Conservation (phyloP, 2,797 vertebrate species). For the Meriones psammophilus region DNA sequence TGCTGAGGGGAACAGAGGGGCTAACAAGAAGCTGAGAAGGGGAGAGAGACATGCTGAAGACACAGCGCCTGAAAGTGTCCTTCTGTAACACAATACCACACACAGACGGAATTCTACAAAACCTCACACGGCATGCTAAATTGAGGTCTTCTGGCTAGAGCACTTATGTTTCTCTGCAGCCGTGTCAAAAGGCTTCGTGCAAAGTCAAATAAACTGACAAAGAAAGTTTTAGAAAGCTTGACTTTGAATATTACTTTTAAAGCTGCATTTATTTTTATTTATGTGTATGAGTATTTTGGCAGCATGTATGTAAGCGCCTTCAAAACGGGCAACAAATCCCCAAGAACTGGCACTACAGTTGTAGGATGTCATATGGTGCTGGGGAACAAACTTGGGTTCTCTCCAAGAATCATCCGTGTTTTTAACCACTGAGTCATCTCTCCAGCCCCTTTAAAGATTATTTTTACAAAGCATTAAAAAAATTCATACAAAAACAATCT, state of each 20-base stretch:
- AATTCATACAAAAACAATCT: not conserved
- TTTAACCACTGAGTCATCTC: not conserved
- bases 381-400: not conserved
- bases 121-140: not conserved
- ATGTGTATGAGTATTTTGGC: not conserved
- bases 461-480: not conserved
- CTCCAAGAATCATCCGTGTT: not conserved
- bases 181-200: not conserved
- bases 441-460: not conserved
- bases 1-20: not conserved
- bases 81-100: not conserved
- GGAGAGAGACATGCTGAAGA: too few relatives aligned
- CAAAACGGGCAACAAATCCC: too few relatives aligned
- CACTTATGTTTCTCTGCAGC: not conserved
- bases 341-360: too few relatives aligned
- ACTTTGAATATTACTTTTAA: not conserved
- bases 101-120: not conserved
- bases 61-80: not conserved
- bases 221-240: not conserved
- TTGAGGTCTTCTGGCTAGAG: not conserved
- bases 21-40: not conserved
- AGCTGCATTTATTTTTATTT: not conserved
- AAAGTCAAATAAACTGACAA: constrained; percentile 42
- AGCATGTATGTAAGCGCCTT: not conserved
- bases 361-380: not conserved